Evolutionary conservation across 2,797 vertebrate species (phyloP).

Genomic region (Pseudochromis fuscus): DNA sequence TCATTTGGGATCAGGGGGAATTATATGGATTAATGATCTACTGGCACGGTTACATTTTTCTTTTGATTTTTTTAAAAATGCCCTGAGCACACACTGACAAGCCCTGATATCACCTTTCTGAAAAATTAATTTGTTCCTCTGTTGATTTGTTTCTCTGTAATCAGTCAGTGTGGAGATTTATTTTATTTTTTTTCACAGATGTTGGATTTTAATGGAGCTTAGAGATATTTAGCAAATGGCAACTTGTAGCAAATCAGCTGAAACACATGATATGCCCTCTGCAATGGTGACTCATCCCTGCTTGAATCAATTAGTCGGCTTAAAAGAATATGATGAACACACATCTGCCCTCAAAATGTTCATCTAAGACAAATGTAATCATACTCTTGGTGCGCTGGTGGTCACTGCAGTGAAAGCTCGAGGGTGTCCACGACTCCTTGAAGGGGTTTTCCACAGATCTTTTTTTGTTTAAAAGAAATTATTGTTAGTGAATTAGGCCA

Average conservation of each 20-base stretch:
- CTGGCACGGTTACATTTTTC: background rate
- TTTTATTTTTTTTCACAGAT: constrained; percentile 17
- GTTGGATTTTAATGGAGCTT: constrained; percentile 22
- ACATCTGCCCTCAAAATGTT: constrained; percentile 10
- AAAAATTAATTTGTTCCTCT: background rate
- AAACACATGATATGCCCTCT: constrained; percentile 5
- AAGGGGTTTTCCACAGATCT: constrained; percentile 1
- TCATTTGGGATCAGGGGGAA: background rate
- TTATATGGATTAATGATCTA: background rate
- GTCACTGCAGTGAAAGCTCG: background rate
- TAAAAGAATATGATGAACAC: constrained; percentile 15
- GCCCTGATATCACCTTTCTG: too few species aligned
- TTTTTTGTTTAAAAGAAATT: background rate
- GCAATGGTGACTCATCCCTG: constrained; percentile 36
- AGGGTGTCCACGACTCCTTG: background rate
- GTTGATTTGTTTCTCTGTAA: background rate
- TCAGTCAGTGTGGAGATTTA: background rate
- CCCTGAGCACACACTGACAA: too few species aligned
- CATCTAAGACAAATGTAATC: constrained; percentile 4
- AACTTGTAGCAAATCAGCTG: constrained; percentile 23
- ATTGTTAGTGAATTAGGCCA: background rate
- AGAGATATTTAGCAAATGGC: constrained; percentile 14
- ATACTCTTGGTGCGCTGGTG: background rate
- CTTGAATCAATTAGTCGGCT: constrained; percentile 35
- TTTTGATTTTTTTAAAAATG: background rate